Conservation (phyloP, 2,888 invertebrate species). For the Drosophila paramelanica region DNA sequence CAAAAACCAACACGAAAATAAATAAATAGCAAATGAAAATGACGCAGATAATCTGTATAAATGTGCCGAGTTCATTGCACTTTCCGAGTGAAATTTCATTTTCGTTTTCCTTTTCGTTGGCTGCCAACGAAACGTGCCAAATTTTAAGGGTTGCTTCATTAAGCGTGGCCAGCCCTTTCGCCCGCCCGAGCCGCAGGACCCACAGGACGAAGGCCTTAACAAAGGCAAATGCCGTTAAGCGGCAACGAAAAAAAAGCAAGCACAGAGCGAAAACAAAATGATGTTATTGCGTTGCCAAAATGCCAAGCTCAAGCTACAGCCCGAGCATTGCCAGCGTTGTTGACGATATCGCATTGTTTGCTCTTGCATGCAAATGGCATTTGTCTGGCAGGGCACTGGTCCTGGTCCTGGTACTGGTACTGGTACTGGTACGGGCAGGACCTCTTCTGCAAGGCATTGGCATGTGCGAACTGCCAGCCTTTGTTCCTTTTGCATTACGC, state of each 20-base stretch:
- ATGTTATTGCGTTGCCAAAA: constrained; percentile 71
- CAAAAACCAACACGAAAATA: constrained; percentile 26
- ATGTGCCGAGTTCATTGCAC: constrained; percentile 64
- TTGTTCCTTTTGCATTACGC: constrained; percentile 38
- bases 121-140: constrained; percentile 72
- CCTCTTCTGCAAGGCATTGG: constrained; percentile 30
- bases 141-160: constrained; percentile 80
- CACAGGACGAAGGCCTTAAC: constrained; percentile 17
- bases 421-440: constrained; percentile 4
- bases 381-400: constrained; percentile 33
- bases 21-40: constrained; percentile 11
- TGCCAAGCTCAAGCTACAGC: constrained; percentile 28
- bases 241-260: constrained; percentile 31
- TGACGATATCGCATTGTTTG: constrained; percentile 40
- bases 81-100: constrained; percentile 53
- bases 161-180: constrained; percentile 48
- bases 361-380: constrained; percentile 59
- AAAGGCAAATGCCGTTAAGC: constrained; percentile 56
- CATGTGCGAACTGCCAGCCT: constrained; percentile 36
- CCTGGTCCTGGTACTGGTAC: constrained; percentile 5
- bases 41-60: constrained; percentile 48
- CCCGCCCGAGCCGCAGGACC: constrained; percentile 13
- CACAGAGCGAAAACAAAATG: constrained; percentile 55
- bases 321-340: constrained; percentile 23
- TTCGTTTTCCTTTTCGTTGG: constrained; percentile 59